phyloP scores from a whole-genome alignment of 2,888 invertebrate genomes.

The Ganaspis brasiliensis region DNA sequence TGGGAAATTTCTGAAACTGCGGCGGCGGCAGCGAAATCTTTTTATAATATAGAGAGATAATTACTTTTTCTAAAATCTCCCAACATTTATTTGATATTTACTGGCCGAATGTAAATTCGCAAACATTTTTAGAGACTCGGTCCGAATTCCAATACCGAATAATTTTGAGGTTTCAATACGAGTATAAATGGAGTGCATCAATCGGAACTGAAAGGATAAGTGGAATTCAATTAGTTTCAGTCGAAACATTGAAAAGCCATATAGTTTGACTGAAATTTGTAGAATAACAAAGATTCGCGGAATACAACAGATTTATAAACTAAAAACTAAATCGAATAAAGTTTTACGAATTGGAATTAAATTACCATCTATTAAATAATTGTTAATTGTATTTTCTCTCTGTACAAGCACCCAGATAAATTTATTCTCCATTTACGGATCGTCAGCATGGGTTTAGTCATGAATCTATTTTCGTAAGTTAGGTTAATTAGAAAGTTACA shows the following conservation, averaged over 20 bases:
- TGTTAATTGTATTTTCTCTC: constrained; percentile 1
- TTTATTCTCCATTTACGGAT: neutral
- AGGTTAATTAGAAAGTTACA: constrained; percentile 15
- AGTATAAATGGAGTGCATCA: constrained; percentile 5
- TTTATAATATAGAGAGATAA: too few relatives aligned
- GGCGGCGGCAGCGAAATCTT: too few relatives aligned
- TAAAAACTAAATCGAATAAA: too few relatives aligned
- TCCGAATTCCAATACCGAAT: neutral
- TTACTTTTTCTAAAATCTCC: too few relatives aligned
- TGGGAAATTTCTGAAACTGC: too few relatives aligned
- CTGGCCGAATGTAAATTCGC: too few relatives aligned
- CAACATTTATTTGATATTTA: too few relatives aligned
- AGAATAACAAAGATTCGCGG: too few relatives aligned
- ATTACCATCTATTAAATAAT: too few relatives aligned
- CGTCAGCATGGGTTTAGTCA: neutral
- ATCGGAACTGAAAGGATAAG: neutral
- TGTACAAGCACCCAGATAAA: neutral
- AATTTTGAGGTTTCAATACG: neutral
- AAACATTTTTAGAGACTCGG: neutral
- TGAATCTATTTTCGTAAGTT: constrained; percentile 4
- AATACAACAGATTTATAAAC: too few relatives aligned
- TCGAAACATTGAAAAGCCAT: neutral
- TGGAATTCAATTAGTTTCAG: neutral
- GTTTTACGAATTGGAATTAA: too few relatives aligned
- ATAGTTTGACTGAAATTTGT: too few relatives aligned